Evolutionary conservation across 2,113 vertebrate species (phyloP).

Genomic region (Donacobius atricapilla): DNA sequence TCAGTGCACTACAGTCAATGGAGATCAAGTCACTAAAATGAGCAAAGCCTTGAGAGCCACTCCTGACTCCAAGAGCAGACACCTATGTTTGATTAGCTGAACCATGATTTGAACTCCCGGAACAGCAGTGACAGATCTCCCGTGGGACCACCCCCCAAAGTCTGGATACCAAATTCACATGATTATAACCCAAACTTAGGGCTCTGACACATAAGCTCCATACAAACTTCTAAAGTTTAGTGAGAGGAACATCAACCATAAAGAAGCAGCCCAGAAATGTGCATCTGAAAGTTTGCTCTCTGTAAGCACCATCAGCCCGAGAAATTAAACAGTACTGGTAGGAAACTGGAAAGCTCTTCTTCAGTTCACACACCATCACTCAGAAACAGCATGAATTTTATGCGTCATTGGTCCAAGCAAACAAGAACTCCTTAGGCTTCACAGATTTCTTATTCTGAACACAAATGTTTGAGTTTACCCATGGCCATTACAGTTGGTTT

Average conservation of each 20-base stretch:
- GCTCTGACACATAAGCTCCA: neutral
- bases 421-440: neutral
- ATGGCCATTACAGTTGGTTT: neutral
- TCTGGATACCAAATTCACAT: neutral
- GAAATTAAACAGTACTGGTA: neutral
- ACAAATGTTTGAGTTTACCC: neutral
- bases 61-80: neutral
- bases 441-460: neutral
- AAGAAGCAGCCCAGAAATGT: neutral
- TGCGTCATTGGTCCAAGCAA: neutral
- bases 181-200: neutral
- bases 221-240: neutral
- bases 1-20: no score
- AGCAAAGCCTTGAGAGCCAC: neutral
- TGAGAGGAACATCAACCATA: neutral
- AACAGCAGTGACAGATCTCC: neutral
- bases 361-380: neutral
- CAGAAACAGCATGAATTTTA: neutral
- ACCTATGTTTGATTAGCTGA: neutral
- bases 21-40: neutral
- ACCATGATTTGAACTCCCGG: neutral
- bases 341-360: neutral
- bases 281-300: neutral
- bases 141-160: rapidly evolving
- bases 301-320: neutral